Percentiles rank a stretch among this genome's conserved stretches.
These are phyloP conservation scores for Schizotus pectinicornis DNA, from an alignment of 2,888 invertebrate genomes.

Conservation along the genomic window DNA sequence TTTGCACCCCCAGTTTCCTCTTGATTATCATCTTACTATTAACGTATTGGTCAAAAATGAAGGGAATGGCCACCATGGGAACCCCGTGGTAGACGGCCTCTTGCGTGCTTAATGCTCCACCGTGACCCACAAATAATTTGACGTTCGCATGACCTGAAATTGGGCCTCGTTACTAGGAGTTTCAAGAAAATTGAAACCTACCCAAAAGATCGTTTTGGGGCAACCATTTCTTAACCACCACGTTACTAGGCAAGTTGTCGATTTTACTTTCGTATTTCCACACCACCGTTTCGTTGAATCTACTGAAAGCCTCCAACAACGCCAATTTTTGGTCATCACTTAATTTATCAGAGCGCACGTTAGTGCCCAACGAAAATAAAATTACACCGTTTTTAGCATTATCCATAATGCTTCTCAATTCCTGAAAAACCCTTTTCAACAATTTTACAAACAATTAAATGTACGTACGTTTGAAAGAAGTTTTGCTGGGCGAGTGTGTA, in stretches of 20 bases:
- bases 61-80: constrained; percentile 40
- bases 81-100: constrained; percentile 40
- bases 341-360: constrained; percentile 47
- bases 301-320: constrained; percentile 50
- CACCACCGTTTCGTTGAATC: constrained; percentile 52
- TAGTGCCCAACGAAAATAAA: constrained; percentile 54
- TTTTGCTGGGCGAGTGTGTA: constrained; percentile 46
- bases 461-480: constrained; percentile 44
- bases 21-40: constrained; percentile 45
- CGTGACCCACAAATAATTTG: constrained; percentile 40
- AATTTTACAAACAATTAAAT: constrained; percentile 5
- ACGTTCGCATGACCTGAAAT: constrained; percentile 40
- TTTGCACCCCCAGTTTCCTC: constrained; percentile 37
- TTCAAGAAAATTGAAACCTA: constrained; percentile 9
- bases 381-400: constrained; percentile 52
- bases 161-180: neutral
- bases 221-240: constrained; percentile 53
- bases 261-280: constrained; percentile 55
- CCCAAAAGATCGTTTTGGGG: constrained; percentile 57
- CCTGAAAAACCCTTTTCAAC: constrained; percentile 39
- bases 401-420: constrained; percentile 48
- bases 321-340: constrained; percentile 37
- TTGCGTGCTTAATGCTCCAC: constrained; percentile 40
- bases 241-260: constrained; percentile 51
- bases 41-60: constrained; percentile 37